A percentile compares a stretch with the other conserved stretches of the same genome.
phyloP scores from a whole-genome alignment of 2,888 invertebrate species.

The Zele albiditarsus region DNA sequence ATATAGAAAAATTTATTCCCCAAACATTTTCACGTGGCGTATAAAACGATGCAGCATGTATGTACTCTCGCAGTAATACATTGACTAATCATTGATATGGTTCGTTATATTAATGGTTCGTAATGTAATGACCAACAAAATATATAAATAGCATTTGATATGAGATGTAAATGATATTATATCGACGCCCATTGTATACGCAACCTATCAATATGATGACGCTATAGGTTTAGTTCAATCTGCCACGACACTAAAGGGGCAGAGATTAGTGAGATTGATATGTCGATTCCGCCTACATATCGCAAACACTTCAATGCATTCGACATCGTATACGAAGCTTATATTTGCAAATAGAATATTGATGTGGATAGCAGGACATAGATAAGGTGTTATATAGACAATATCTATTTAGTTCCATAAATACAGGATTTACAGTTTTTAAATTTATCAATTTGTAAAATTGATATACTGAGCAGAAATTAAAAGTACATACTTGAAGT shows the following conservation, averaged over 20 bases:
- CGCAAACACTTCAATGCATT: not conserved
- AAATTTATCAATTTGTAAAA: too few relatives aligned
- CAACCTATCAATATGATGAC: not conserved
- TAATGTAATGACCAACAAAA: too few relatives aligned
- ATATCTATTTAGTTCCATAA: too few relatives aligned
- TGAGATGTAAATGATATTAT: not conserved
- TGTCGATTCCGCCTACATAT: conserved; percentile 17
- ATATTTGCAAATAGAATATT: not conserved
- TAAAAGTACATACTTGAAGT: too few relatives aligned
- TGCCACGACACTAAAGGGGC: conserved; percentile 15
- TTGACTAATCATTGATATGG: too few relatives aligned
- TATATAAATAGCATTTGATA: not conserved
- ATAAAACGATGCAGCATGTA: too few relatives aligned
- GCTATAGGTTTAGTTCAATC: not conserved
- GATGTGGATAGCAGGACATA: not conserved
- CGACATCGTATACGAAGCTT: not conserved
- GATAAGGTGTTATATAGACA: not conserved
- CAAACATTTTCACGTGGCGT: too few relatives aligned
- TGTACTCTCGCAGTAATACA: too few relatives aligned
- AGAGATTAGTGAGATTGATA: conserved; percentile 16
- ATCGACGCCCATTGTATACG: not conserved
- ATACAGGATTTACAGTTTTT: too few relatives aligned
- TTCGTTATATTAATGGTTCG: too few relatives aligned
- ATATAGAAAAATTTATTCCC: too few relatives aligned
- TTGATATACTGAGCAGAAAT: too few relatives aligned